Conservation (phyloP, 2,113 vertebrate species). For the Nerophis lumbriciformis region DNA sequence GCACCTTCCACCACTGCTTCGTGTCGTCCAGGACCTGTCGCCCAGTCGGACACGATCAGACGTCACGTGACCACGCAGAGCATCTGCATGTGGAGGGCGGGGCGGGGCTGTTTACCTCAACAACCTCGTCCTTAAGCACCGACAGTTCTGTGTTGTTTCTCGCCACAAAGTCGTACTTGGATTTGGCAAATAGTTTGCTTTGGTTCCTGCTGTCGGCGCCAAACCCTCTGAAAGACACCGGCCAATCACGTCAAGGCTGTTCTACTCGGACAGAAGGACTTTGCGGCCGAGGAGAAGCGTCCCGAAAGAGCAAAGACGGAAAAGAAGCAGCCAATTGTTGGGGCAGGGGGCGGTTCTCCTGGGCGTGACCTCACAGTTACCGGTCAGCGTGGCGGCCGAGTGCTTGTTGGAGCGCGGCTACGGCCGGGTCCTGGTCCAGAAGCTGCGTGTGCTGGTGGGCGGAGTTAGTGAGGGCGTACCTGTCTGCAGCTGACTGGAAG, state of each 20-base stretch:
- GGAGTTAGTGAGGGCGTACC: conserved; percentile 73
- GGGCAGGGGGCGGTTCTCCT: conserved; percentile 69
- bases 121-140: conserved; percentile 85
- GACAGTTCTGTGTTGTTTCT: conserved; percentile 93
- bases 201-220: conserved; percentile 69
- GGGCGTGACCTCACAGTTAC: conserved; percentile 67
- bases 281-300: not conserved
- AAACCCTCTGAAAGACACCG: conserved; percentile 68
- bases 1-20: conserved; percentile 98
- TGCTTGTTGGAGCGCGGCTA: conserved; percentile 80
- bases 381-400: conserved; percentile 79
- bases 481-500: conserved; percentile 58
- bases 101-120: conserved; percentile 76
- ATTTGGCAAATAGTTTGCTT: conserved; percentile 83
- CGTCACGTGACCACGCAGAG: no score
- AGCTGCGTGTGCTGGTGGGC: conserved; percentile 72
- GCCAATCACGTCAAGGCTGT: not conserved
- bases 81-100: no score
- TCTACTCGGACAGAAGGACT: not conserved
- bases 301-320: not conserved
- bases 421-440: conserved; percentile 77
- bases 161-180: conserved; percentile 90
- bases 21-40: conserved; percentile 88
- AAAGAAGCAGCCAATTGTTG: no score
- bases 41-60: not conserved